These are phyloP conservation scores for Phyllostomus discolor DNA, from an alignment of 2,113 vertebrate species.

Conservation along the genomic window DNA sequence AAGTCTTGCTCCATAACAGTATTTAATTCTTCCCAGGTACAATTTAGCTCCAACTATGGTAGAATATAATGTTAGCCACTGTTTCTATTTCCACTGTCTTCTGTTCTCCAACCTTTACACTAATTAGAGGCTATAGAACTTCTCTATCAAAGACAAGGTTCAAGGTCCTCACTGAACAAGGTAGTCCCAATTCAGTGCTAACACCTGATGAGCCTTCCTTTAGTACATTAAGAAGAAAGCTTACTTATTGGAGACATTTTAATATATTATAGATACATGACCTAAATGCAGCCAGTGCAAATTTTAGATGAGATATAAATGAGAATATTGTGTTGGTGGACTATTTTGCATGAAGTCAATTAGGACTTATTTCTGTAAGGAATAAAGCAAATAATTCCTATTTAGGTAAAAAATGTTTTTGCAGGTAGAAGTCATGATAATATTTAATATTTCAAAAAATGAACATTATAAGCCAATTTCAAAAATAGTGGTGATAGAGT, in stretches of 20 bases:
- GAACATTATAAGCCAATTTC: background rate
- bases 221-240: background rate
- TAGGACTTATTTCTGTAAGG: background rate
- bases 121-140: background rate
- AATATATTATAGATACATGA: background rate
- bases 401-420: background rate
- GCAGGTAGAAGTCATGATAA: background rate
- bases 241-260: background rate
- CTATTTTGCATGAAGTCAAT: background rate
- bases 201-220: background rate
- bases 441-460: constrained; percentile 53
- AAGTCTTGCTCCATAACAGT: background rate
- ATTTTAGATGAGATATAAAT: background rate
- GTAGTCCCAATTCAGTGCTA: background rate
- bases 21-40: background rate
- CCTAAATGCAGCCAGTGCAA: background rate
- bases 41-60: background rate
- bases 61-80: background rate
- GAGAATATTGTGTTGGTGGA: background rate
- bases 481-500: constrained; percentile 33
- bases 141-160: background rate
- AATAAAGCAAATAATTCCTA: constrained; percentile 25
- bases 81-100: background rate
- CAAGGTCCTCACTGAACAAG: background rate
- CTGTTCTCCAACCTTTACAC: background rate